These are phyloP conservation scores for Myopa testacea DNA, from an alignment of 2,888 invertebrate species.

Conservation along the genomic window DNA sequence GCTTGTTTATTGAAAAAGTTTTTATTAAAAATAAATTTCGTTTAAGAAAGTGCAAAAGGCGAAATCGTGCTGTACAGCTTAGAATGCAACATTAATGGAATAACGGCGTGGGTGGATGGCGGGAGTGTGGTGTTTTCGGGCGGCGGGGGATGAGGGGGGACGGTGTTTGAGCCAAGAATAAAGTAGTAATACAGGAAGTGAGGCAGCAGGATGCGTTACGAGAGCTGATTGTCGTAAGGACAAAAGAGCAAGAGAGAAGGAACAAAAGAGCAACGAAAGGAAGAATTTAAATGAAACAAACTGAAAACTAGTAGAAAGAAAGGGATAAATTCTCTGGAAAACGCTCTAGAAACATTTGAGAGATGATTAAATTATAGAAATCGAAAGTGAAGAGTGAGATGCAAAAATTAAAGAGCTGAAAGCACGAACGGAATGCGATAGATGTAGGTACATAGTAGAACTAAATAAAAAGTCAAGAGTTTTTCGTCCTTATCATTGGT, in stretches of 20 bases:
- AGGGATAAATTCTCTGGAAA: too few species aligned
- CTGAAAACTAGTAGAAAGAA: too few species aligned
- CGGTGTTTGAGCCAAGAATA: neutral
- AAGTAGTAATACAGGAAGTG: neutral
- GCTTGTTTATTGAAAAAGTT: slow-evolving; percentile 38
- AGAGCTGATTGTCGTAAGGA: neutral
- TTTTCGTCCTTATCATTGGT: too few species aligned
- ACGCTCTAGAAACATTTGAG: too few species aligned
- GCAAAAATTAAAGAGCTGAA: too few species aligned
- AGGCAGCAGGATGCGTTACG: neutral
- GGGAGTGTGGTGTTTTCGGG: neutral
- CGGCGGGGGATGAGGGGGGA: neutral
- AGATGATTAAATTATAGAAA: too few species aligned
- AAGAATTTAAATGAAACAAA: neutral
- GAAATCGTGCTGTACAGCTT: neutral
- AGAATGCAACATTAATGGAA: neutral
- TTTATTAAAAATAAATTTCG: slow-evolving; percentile 36
- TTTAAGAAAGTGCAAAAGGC: slow-evolving; percentile 24
- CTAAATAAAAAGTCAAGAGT: too few species aligned
- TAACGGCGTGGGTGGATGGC: neutral
- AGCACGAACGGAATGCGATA: too few species aligned
- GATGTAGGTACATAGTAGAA: too few species aligned
- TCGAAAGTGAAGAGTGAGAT: too few species aligned
- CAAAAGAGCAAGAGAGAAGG: neutral
- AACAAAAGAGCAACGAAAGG: neutral